Conservation (phyloP, 2,797 vertebrate genomes). For the Poeciliopsis infans region DNA sequence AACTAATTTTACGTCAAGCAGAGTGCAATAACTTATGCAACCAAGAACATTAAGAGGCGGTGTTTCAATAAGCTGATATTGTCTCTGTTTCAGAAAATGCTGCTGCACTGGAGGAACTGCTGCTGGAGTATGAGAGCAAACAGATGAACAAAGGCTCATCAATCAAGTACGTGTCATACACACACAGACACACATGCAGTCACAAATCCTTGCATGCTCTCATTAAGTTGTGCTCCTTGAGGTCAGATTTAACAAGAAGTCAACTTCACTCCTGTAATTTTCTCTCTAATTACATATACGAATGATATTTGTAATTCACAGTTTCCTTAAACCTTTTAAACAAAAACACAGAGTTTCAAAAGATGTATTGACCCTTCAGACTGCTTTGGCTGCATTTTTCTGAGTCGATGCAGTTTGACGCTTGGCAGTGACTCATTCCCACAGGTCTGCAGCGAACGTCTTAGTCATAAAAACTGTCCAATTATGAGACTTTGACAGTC, state of each 20-base stretch:
- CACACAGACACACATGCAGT: not conserved
- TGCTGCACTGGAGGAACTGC: conserved; percentile 91
- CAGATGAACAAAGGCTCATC: conserved; percentile 81
- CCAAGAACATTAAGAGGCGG: not conserved
- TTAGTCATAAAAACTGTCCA: conserved; percentile 21
- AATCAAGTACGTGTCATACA: conserved; percentile 82
- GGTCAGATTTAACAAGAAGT: conserved; percentile 10
- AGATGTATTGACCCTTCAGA: not conserved
- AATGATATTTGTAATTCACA: not conserved
- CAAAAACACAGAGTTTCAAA: not conserved
- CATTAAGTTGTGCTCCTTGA: conserved; percentile 12
- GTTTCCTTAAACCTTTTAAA: not conserved
- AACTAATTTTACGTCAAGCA: not conserved
- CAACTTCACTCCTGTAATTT: not conserved
- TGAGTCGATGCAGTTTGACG: not conserved
- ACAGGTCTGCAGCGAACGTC: conserved; percentile 30
- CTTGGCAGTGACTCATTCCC: conserved; percentile 40
- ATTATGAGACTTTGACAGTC: conserved; percentile 33
- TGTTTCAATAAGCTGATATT: not conserved
- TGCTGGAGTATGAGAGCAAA: conserved; percentile 90
- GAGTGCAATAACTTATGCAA: not conserved
- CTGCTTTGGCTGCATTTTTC: not conserved
- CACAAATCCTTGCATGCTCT: conserved; percentile 3
- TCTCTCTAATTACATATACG: not conserved
- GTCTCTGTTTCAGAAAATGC: conserved; percentile 86